Conservation (phyloP, 2,113 vertebrate genomes). For the Stomatorhinus ivindoensis region DNA sequence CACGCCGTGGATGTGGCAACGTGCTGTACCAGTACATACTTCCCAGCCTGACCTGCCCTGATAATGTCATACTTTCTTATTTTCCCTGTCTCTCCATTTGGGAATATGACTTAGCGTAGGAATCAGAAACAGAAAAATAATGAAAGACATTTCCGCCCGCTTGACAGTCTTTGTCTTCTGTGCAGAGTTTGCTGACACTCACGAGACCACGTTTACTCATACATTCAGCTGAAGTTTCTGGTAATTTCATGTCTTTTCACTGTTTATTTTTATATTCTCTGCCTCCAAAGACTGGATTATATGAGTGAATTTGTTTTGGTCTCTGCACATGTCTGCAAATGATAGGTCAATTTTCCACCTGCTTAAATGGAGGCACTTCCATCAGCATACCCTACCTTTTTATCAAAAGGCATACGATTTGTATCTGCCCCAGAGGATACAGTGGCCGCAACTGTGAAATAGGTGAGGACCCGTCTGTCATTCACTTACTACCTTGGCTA, state of each 20-base stretch:
- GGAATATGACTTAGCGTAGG: neutral
- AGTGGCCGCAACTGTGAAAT: conserved; percentile 46
- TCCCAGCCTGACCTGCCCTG: neutral
- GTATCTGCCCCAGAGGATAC: conserved; percentile 42
- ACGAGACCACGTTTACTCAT: neutral
- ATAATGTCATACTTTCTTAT: neutral
- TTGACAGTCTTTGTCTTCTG: neutral
- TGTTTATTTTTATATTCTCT: neutral
- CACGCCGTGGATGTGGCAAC: neutral
- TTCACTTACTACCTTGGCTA: neutral
- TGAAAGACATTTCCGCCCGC: neutral
- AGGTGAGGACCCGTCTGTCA: conserved; percentile 29
- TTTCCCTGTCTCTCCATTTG: neutral
- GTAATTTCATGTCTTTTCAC: neutral
- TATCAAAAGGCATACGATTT: conserved; percentile 34
- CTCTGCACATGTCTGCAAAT: neutral
- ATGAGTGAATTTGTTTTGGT: neutral
- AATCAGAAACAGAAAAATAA: neutral
- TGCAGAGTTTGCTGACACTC: conserved; percentile 26
- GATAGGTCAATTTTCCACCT: conserved; percentile 25
- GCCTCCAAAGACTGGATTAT: neutral
- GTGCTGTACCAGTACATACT: neutral
- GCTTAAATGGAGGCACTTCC: conserved; percentile 46
- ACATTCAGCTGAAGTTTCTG: neutral
- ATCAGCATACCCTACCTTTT: conserved; percentile 6